Evolutionary conservation across 2,888 invertebrate genomes (phyloP).

Genomic region (Mimumesa dahlbomi): DNA sequence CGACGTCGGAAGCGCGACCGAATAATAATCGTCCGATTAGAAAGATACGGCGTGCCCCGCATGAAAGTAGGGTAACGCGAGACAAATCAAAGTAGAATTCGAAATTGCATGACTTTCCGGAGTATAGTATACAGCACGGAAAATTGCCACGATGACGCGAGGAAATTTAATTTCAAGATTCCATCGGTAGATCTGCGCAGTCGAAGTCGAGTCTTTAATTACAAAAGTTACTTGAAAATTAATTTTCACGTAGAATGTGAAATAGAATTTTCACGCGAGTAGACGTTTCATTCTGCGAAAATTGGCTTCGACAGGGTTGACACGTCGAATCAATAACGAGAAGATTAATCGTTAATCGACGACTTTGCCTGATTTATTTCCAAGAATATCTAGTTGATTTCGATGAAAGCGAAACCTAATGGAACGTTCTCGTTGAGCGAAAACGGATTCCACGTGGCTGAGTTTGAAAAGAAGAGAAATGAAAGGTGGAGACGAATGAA

Average conservation of each 20-base stretch:
- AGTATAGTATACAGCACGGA: background rate
- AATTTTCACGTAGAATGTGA: no score
- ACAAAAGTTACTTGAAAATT: no score
- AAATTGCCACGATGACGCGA: no score
- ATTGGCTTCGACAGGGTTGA: no score
- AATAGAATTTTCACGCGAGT: no score
- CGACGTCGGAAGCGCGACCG: background rate
- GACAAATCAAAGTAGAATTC: constrained; percentile 23
- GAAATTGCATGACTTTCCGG: background rate
- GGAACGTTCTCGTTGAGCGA: background rate
- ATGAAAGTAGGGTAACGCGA: constrained; percentile 29
- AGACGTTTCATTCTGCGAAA: no score
- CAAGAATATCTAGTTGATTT: background rate
- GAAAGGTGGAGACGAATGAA: constrained; percentile 6
- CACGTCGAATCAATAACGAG: background rate
- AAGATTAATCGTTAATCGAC: background rate
- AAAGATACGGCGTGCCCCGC: background rate
- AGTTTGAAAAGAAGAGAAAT: background rate
- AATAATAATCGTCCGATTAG: constrained; percentile 12
- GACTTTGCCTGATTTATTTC: background rate
- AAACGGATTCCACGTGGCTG: background rate
- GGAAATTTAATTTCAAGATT: no score
- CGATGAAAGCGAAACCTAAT: background rate
- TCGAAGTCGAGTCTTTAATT: no score
- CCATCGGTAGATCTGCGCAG: no score